These are phyloP conservation scores for Cuniculus paca DNA, from an alignment of 2,797 vertebrate genomes.

Conservation along the genomic window DNA sequence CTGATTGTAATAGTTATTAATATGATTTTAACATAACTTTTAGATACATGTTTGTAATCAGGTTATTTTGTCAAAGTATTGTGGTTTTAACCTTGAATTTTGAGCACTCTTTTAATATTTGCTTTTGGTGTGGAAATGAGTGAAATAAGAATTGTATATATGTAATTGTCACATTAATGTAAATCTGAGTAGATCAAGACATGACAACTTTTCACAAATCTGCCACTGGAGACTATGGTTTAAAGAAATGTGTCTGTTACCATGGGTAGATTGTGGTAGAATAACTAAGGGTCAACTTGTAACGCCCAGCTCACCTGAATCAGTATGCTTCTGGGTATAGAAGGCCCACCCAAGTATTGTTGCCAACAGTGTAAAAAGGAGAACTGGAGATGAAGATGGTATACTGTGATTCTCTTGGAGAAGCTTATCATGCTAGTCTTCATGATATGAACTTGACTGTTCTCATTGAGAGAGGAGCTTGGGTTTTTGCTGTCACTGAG, in stretches of 20 bases:
- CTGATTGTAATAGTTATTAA: background rate
- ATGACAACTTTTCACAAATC: background rate
- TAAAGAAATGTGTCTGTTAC: background rate
- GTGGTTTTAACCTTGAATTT: background rate
- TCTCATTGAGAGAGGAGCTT: background rate
- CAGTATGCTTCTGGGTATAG: background rate
- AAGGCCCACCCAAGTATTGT: background rate
- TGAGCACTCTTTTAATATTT: background rate
- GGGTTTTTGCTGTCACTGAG: background rate
- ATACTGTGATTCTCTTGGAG: background rate
- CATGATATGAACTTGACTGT: background rate
- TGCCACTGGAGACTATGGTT: background rate
- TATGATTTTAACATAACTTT: background rate
- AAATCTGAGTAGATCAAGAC: background rate
- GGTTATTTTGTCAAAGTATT: background rate
- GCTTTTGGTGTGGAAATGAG: background rate
- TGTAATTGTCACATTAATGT: background rate
- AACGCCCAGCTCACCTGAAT: background rate
- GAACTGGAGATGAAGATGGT: background rate
- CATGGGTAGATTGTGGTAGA: background rate
- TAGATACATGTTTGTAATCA: background rate
- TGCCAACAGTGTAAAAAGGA: background rate
- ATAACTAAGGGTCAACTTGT: background rate
- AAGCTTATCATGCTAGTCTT: background rate
- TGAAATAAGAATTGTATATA: background rate